Conservation (phyloP, 2,888 invertebrate genomes). For the Synanthedon vespiformis region DNA sequence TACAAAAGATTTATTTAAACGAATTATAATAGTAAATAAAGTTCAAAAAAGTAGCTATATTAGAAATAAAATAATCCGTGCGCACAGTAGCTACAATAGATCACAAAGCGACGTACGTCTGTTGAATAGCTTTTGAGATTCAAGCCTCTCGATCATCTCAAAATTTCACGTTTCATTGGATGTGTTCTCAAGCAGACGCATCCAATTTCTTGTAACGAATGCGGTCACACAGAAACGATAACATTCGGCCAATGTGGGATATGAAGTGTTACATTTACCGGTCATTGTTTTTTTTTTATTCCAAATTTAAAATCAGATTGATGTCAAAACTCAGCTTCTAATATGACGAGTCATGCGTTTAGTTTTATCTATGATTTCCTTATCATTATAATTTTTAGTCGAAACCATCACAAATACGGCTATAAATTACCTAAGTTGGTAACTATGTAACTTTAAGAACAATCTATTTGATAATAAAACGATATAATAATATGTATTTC, state of each 20-base stretch:
- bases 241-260: slow-evolving; percentile 37
- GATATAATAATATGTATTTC: slow-evolving; percentile 17
- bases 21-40: no score
- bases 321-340: slow-evolving; percentile 15
- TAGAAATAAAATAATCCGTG: slow-evolving; percentile 34
- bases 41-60: slow-evolving; percentile 20
- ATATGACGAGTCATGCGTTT: slow-evolving; percentile 7
- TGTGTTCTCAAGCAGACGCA: slow-evolving; percentile 54
- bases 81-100: slow-evolving; percentile 37
- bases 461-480: not conserved
- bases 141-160: slow-evolving; percentile 41
- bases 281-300: slow-evolving; percentile 6
- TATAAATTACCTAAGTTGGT: no score
- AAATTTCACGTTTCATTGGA: slow-evolving; percentile 61
- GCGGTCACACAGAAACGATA: slow-evolving; percentile 49
- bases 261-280: slow-evolving; percentile 25
- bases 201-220: slow-evolving; percentile 55
- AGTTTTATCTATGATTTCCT: slow-evolving; percentile 25
- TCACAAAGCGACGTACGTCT: slow-evolving; percentile 24
- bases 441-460: not conserved
- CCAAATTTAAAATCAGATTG: slow-evolving; percentile 7
- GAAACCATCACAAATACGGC: slow-evolving; percentile 16
- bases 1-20: no score
- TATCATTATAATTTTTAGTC: slow-evolving; percentile 37
- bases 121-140: not conserved